Evolutionary conservation across 2,888 invertebrate species (phyloP).

Genomic region (Diaphora mendica): DNA sequence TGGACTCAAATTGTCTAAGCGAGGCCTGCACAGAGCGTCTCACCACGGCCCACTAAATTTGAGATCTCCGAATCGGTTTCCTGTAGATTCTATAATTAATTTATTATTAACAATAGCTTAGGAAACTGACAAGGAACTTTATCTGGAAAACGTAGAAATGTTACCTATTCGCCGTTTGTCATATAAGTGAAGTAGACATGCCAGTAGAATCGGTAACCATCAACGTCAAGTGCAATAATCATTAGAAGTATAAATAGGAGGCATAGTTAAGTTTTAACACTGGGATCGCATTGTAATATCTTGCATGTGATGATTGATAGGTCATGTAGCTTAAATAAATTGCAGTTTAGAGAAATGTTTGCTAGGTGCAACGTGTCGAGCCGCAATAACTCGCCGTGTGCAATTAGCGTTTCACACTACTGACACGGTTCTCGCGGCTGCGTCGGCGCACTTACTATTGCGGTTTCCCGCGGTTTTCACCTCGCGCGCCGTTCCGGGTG

Average conservation of each 20-base stretch:
- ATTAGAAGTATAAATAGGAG: background rate
- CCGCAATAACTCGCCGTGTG: conserved; percentile 71
- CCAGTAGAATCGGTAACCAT: conserved; percentile 27
- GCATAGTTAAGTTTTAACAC: conserved; percentile 23
- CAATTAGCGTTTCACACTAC: conserved; percentile 86
- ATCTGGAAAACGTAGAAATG: conserved; percentile 69
- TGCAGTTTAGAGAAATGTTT: conserved; percentile 55
- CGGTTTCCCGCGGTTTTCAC: conserved; percentile 85
- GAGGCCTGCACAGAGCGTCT: conserved; percentile 81
- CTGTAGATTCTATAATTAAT: conserved; percentile 85
- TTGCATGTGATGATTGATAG: conserved; percentile 26
- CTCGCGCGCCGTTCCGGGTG: conserved; percentile 83
- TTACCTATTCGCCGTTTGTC: conserved; percentile 73
- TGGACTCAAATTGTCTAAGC: conserved; percentile 84
- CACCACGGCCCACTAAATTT: conserved; percentile 75
- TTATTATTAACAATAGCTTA: conserved; percentile 85
- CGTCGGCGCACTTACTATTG: conserved; percentile 73
- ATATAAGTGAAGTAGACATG: conserved; percentile 34
- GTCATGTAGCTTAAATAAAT: conserved; percentile 48
- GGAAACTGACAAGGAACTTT: conserved; percentile 81
- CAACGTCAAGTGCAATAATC: background rate
- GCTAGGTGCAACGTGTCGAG: conserved; percentile 62
- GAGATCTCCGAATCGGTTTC: conserved; percentile 86
- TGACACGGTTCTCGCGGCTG: conserved; percentile 84
- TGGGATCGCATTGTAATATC: conserved; percentile 27